Conservation (phyloP, 1,140 invertebrate species). For the Sarcophaga peregrina region DNA sequence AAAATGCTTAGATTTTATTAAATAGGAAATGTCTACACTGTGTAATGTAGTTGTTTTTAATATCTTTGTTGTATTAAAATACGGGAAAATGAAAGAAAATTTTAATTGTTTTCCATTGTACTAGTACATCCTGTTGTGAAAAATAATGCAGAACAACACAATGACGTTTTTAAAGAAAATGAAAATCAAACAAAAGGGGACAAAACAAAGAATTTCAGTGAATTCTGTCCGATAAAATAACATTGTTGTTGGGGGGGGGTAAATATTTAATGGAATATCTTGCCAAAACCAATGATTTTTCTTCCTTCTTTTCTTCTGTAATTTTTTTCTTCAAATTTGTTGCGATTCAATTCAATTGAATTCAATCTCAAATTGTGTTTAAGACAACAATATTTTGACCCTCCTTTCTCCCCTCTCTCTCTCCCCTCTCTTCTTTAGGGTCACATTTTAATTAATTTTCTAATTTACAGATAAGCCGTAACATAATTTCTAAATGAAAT, state of each 20-base stretch:
- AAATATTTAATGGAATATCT: neutral
- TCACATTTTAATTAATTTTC: neutral
- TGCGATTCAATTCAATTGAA: neutral
- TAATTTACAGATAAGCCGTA: neutral
- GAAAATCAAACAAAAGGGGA: neutral
- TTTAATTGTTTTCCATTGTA: no score
- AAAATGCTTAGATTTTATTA: no score
- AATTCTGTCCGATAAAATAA: neutral
- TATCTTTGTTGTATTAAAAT: no score
- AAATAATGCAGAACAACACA: slow-evolving; percentile 3
- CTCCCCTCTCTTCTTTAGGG: neutral
- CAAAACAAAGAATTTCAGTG: no score
- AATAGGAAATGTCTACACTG: neutral
- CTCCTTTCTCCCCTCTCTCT: neutral
- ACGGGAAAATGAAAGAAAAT: no score
- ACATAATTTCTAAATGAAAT: no score
- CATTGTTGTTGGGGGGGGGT: neutral
- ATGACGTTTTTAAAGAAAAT: neutral
- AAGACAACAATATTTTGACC: neutral
- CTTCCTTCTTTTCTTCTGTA: no score
- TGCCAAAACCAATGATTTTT: neutral
- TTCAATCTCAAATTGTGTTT: slow-evolving; percentile 1
- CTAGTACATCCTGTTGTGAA: neutral
- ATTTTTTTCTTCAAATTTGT: neutral
- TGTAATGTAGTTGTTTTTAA: no score